A percentile compares a stretch with the other conserved stretches of the same genome.
These are phyloP conservation scores for Lysiphlebus fabarum DNA, from an alignment of 1,140 invertebrate species.

Conservation along the genomic window DNA sequence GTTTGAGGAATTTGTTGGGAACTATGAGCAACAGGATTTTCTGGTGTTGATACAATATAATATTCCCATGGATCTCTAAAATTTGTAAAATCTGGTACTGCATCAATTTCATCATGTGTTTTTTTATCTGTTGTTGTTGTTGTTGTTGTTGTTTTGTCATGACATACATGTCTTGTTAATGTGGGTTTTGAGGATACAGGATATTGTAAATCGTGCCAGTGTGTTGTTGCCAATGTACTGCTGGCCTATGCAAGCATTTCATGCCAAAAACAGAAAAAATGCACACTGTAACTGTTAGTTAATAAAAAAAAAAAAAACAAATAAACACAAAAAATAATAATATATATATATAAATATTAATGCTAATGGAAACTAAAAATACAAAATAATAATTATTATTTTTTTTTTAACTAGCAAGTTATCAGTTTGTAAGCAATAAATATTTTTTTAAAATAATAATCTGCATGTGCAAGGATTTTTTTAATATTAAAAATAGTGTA, in stretches of 20 bases:
- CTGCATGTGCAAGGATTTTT: too few species aligned
- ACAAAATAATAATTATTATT: too few species aligned
- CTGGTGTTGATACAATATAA: constrained; percentile 34
- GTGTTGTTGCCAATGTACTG: constrained; percentile 52
- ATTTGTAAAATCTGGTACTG: constrained; percentile 47
- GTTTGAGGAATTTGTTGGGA: too few species aligned
- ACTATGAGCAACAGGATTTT: too few species aligned
- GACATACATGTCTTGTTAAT: constrained; percentile 23
- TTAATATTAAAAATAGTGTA: too few species aligned
- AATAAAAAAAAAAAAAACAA: not conserved
- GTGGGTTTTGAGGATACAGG: constrained; percentile 21
- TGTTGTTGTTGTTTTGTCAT: constrained; percentile 15
- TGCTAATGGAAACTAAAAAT: too few species aligned
- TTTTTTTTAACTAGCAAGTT: too few species aligned
- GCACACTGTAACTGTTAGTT: constrained; percentile 31
- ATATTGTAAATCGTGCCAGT: constrained; percentile 43
- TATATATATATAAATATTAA: too few species aligned
- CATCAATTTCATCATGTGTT: constrained; percentile 11
- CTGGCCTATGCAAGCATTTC: constrained; percentile 49
- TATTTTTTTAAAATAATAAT: too few species aligned
- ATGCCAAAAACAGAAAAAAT: constrained; percentile 32
- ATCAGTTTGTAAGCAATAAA: too few species aligned
- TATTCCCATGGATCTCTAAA: constrained; percentile 62
- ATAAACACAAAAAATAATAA: too few species aligned
- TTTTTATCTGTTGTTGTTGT: not conserved